These are phyloP conservation scores for Marronus borbonicus DNA, from an alignment of 2,888 invertebrate species.

Conservation along the genomic window DNA sequence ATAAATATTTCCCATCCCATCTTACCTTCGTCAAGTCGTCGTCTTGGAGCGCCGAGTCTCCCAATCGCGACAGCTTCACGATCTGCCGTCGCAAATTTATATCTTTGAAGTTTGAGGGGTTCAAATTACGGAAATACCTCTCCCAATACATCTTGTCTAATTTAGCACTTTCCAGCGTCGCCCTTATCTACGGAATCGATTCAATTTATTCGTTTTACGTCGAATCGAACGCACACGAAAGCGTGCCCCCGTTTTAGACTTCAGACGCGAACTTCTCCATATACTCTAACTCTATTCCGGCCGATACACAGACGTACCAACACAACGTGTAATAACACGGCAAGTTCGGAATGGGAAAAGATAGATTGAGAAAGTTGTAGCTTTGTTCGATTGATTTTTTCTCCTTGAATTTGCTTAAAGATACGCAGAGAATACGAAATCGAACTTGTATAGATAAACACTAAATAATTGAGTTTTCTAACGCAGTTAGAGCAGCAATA, in stretches of 20 bases:
- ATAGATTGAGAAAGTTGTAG: not conserved
- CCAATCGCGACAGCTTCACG: constrained; percentile 69
- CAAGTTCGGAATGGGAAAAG: not conserved
- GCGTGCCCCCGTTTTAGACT: not conserved
- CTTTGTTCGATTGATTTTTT: constrained; percentile 1
- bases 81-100: constrained; percentile 69
- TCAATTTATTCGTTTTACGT: constrained; percentile 29
- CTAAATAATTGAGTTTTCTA: no score
- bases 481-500: no score
- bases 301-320: not conserved
- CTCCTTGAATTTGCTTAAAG: not conserved
- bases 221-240: not conserved
- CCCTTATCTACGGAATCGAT: constrained; percentile 59
- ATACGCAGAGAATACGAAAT: no score
- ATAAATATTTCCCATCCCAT: constrained; percentile 24
- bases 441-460: no score
- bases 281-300: not conserved
- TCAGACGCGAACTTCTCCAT: not conserved
- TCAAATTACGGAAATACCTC: constrained; percentile 65
- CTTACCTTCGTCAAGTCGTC: constrained; percentile 66
- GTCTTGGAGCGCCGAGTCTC: constrained; percentile 69
- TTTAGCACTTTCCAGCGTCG: constrained; percentile 59
- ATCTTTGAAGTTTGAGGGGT: constrained; percentile 68
- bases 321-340: not conserved
- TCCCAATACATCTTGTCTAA: constrained; percentile 69